phyloP scores from a whole-genome alignment of 2,888 invertebrate genomes.

The Tethea ocularis region DNA sequence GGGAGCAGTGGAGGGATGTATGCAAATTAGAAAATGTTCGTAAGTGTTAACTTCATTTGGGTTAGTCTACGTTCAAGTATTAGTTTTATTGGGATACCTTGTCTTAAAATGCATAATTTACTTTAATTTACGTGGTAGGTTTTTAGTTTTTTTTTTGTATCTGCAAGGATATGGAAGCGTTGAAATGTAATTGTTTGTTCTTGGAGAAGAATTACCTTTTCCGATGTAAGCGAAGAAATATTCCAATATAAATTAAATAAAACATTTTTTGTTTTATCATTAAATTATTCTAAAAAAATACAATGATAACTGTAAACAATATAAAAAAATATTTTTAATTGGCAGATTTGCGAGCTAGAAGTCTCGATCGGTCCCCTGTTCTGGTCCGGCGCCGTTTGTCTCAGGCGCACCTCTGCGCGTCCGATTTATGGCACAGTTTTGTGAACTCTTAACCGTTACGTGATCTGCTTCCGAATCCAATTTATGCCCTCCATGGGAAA shows the following conservation, averaged over 20 bases:
- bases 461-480: conserved; percentile 83
- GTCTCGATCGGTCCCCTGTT: conserved; percentile 38
- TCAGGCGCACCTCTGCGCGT: conserved; percentile 81
- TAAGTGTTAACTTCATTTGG: conserved; percentile 10
- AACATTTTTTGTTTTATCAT: too few relatives aligned
- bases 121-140: too few relatives aligned
- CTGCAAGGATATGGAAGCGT: too few relatives aligned
- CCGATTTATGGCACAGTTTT: conserved; percentile 83
- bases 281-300: too few relatives aligned
- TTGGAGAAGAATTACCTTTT: too few relatives aligned
- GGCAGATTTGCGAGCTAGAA: conserved; percentile 5
- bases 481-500: conserved; percentile 81
- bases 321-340: background rate
- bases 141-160: too few relatives aligned
- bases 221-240: too few relatives aligned
- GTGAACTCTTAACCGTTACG: conserved; percentile 84
- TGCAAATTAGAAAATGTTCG: conserved; percentile 27
- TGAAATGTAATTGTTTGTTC: too few relatives aligned
- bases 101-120: background rate
- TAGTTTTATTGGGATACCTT: conserved; percentile 15
- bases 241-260: too few relatives aligned
- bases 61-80: conserved; percentile 15
- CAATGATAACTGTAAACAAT: too few relatives aligned
- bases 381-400: conserved; percentile 77
- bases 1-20: conserved; percentile 39